These are phyloP conservation scores for Spisula solida DNA, from an alignment of 2,888 invertebrate species.

Conservation along the genomic window DNA sequence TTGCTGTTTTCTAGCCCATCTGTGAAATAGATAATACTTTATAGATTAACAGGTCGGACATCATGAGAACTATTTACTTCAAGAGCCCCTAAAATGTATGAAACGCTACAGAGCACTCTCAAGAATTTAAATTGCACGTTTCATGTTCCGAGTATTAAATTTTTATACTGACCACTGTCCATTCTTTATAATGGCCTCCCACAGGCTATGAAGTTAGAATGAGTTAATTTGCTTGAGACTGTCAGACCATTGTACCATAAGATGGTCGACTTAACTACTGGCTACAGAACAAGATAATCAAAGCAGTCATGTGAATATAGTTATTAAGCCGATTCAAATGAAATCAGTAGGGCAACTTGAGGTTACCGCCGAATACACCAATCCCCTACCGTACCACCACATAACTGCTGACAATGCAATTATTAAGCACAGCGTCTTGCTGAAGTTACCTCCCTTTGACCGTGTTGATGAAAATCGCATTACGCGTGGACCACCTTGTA, in stretches of 20 bases:
- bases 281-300: slow-evolving; percentile 40
- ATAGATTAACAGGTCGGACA: slow-evolving; percentile 29
- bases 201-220: slow-evolving; percentile 36
- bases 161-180: slow-evolving; percentile 46
- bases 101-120: slow-evolving; percentile 9
- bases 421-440: background rate
- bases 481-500: slow-evolving; percentile 2
- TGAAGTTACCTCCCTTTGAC: slow-evolving; percentile 45
- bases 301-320: slow-evolving; percentile 44
- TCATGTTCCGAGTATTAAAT: slow-evolving; percentile 42
- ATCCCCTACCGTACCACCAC: background rate
- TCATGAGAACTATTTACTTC: slow-evolving; percentile 25
- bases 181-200: slow-evolving; percentile 48
- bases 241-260: slow-evolving; percentile 29
- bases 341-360: slow-evolving; percentile 33
- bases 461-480: background rate
- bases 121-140: slow-evolving; percentile 38
- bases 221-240: slow-evolving; percentile 45
- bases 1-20: background rate
- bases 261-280: slow-evolving; percentile 34
- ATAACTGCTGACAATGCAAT: slow-evolving; percentile 25
- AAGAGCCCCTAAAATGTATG: slow-evolving; percentile 19
- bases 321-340: slow-evolving; percentile 49
- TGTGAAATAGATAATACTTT: background rate
- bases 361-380: slow-evolving; percentile 26